These are phyloP conservation scores for Xiphydria camelus DNA, from an alignment of 2,888 invertebrate species.

Conservation along the genomic window DNA sequence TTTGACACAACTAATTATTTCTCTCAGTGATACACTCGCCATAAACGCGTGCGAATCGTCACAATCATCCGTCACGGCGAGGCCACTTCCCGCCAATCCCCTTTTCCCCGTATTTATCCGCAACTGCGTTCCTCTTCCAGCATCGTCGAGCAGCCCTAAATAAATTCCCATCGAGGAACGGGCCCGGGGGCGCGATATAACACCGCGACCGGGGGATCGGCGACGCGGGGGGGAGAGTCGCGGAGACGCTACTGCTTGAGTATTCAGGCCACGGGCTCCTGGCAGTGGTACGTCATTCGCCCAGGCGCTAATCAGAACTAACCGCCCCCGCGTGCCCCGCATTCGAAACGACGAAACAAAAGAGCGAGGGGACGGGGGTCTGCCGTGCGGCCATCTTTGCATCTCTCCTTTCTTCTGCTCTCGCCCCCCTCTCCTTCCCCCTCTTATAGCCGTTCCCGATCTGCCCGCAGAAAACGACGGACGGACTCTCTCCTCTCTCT, in stretches of 20 bases:
- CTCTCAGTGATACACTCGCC: not conserved
- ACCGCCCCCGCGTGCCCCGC: slow-evolving; percentile 54
- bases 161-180: slow-evolving; percentile 30
- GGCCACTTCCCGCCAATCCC: not conserved
- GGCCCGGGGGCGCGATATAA: not conserved
- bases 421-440: slow-evolving; percentile 15
- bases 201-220: not conserved
- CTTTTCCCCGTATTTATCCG: not conserved
- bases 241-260: slow-evolving; percentile 10
- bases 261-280: slow-evolving; percentile 53
- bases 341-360: slow-evolving; percentile 28
- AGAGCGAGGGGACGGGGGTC: slow-evolving; percentile 15
- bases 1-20: no score
- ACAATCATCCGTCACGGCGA: no score
- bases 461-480: no score
- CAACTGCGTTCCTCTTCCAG: not conserved
- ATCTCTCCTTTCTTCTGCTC: slow-evolving; percentile 34
- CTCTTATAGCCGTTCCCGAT: no score
- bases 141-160: slow-evolving; percentile 18
- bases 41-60: no score
- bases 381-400: slow-evolving; percentile 41
- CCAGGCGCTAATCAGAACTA: slow-evolving; percentile 58
- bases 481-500: slow-evolving; percentile 16
- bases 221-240: slow-evolving; percentile 1
- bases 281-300: slow-evolving; percentile 54